Percentiles rank a stretch among this genome's conserved stretches.
Conservation (phyloP, 2,888 invertebrate species). For the Notocelia uddmanniana region DNA sequence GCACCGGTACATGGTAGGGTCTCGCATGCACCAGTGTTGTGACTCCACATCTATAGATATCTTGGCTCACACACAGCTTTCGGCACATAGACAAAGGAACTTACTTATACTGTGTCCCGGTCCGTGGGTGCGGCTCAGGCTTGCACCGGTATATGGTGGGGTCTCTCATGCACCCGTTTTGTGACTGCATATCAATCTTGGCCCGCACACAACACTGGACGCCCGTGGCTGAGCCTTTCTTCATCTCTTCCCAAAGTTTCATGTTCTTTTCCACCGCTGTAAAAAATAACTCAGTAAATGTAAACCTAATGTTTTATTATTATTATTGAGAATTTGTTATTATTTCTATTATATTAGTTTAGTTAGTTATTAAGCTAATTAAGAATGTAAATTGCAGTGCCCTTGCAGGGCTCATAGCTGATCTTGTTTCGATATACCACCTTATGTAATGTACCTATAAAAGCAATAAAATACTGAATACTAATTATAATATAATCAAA, state of each 20-base stretch:
- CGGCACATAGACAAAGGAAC: constrained; percentile 49
- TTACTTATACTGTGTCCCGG: constrained; percentile 97
- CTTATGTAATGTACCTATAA: too few relatives aligned
- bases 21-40: constrained; percentile 97
- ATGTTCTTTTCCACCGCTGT: constrained; percentile 94
- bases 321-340: too few relatives aligned
- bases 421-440: too few relatives aligned
- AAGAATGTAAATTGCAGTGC: too few relatives aligned
- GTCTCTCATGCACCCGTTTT: constrained; percentile 98
- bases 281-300: constrained; percentile 47
- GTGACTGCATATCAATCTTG: constrained; percentile 98
- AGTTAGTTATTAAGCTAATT: too few relatives aligned
- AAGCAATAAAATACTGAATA: too few relatives aligned
- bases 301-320: too few relatives aligned
- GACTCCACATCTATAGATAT: constrained; percentile 99
- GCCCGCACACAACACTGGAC: constrained; percentile 97
- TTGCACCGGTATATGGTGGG: constrained; percentile 99
- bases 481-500: too few relatives aligned
- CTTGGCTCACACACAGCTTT: constrained; percentile 96
- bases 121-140: constrained; percentile 96
- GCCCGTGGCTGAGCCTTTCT: constrained; percentile 91
- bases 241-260: constrained; percentile 97
- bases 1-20: constrained; percentile 99
- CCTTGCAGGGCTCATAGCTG: too few relatives aligned
- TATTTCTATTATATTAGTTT: too few relatives aligned